Evolutionary conservation across 2,888 invertebrate genomes (phyloP).

Genomic region (Beris morrisii): DNA sequence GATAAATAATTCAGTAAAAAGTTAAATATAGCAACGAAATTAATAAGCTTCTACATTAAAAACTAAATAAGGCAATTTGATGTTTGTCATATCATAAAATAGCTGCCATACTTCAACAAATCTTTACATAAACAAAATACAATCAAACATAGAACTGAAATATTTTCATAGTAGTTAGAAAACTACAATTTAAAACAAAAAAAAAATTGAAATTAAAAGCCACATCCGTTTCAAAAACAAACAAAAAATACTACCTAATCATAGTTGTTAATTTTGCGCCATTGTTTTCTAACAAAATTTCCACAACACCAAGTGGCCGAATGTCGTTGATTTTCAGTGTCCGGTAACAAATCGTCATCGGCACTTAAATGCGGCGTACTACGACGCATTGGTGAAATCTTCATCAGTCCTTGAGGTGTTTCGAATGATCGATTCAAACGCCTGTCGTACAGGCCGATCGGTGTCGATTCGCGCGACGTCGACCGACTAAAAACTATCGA

Average conservation of each 20-base stretch:
- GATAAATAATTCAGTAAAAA: no score
- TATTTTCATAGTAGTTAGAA: no score
- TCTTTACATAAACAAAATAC: no score
- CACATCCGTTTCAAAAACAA: not conserved
- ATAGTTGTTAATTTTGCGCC: conserved; percentile 74
- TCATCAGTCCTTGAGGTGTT: conserved; percentile 45
- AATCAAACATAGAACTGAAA: no score
- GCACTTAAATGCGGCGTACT: conserved; percentile 53
- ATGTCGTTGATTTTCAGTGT: conserved; percentile 46
- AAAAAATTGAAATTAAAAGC: no score
- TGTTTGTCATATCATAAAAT: no score
- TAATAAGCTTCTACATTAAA: no score
- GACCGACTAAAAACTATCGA: conserved; percentile 29
- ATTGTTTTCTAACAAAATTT: conserved; percentile 73
- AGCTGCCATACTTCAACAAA: no score
- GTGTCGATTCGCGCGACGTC: conserved; percentile 27
- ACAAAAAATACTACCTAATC: conserved; percentile 49
- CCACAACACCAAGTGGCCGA: conserved; percentile 72
- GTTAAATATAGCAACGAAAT: no score
- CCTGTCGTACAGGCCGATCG: conserved; percentile 51
- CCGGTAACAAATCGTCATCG: conserved; percentile 40
- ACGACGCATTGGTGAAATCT: conserved; percentile 51
- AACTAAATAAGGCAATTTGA: no score
- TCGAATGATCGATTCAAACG: conserved; percentile 56
- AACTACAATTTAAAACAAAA: no score